These are phyloP conservation scores for Parnassius orleans DNA, from an alignment of 2,888 invertebrate species.

Conservation along the genomic window DNA sequence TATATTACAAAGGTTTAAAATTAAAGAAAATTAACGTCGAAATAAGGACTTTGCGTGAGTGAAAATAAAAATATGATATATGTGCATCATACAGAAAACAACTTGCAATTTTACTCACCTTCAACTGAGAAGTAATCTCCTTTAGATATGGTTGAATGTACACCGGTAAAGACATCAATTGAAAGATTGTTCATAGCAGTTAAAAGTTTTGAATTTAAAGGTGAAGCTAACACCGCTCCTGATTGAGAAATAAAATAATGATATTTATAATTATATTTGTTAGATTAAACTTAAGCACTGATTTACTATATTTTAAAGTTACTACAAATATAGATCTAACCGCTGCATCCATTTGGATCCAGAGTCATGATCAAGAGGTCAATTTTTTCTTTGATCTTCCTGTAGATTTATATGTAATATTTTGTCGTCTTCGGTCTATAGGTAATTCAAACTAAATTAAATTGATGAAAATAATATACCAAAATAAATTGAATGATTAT, in stretches of 20 bases:
- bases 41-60: background rate
- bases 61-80: background rate
- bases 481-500: too few species aligned
- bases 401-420: too few species aligned
- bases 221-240: conserved; percentile 25
- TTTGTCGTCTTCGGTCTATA: too few species aligned
- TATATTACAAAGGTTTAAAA: background rate
- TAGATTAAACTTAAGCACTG: too few species aligned
- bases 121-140: conserved; percentile 27
- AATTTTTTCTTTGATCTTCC: too few species aligned
- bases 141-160: conserved; percentile 27
- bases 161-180: conserved; percentile 26
- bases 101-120: conserved; percentile 15
- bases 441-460: too few species aligned
- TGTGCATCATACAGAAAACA: background rate
- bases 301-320: too few species aligned
- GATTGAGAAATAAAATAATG: background rate
- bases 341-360: too few species aligned
- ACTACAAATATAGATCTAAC: too few species aligned
- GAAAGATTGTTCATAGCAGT: conserved; percentile 12
- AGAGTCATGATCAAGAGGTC: too few species aligned
- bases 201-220: conserved; percentile 13
- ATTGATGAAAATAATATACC: too few species aligned
- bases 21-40: conserved; percentile 1
- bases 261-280: background rate